Evolutionary conservation across 2,888 invertebrate species (phyloP).

Genomic region (Nezara viridula): DNA sequence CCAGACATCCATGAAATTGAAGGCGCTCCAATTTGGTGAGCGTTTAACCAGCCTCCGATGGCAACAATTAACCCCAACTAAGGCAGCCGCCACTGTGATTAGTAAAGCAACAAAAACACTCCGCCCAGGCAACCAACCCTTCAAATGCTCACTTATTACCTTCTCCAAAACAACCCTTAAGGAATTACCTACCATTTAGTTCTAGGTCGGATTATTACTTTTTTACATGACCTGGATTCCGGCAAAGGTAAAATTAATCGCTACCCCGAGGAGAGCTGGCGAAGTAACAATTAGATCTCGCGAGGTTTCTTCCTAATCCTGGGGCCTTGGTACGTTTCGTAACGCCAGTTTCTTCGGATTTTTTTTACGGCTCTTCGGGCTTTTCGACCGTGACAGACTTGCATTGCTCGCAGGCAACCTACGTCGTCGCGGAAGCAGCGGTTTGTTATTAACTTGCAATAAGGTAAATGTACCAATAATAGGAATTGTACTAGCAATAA

Average conservation of each 20-base stretch:
- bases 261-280: neutral
- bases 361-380: neutral
- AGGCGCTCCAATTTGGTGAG: conserved; percentile 31
- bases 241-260: conserved; percentile 15
- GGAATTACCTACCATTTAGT: conserved; percentile 26
- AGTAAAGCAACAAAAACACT: neutral
- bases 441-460: neutral
- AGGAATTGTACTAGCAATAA: too few species aligned
- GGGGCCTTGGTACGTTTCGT: neutral
- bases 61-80: conserved; percentile 29
- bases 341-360: neutral
- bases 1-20: conserved; percentile 39
- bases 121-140: conserved; percentile 39
- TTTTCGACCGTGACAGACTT: neutral
- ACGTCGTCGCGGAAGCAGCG: neutral
- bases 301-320: neutral
- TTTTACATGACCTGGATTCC: conserved; percentile 42
- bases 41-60: neutral
- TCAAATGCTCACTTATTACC: conserved; percentile 49
- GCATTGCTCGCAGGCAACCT: neutral
- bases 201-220: conserved; percentile 15
- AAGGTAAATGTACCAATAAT: too few species aligned
- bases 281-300: neutral
- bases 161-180: conserved; percentile 22
- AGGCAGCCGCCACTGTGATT: conserved; percentile 27